These are phyloP conservation scores for Flexamia atlantica DNA, from an alignment of 2,888 invertebrate genomes.

Conservation along the genomic window DNA sequence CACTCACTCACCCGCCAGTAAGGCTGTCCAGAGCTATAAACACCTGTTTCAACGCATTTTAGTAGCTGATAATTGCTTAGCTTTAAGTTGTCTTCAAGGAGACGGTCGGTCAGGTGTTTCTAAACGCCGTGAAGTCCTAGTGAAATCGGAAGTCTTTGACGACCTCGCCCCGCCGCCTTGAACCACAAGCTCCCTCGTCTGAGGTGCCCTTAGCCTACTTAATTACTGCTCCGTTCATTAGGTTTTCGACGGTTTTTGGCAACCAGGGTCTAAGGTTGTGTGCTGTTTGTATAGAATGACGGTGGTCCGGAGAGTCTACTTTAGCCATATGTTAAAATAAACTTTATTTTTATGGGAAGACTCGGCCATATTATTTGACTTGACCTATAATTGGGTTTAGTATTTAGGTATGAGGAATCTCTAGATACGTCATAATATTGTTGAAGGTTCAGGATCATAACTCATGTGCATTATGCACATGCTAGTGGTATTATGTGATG, in stretches of 20 bases:
- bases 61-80: not conserved
- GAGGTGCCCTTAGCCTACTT: conserved; percentile 6
- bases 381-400: too few species aligned
- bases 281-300: too few species aligned
- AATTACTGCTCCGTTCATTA: not conserved
- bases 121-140: conserved; percentile 8
- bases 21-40: not conserved
- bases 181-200: conserved; percentile 14
- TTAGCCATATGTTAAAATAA: not conserved
- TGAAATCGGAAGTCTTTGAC: conserved; percentile 1
- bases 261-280: not conserved
- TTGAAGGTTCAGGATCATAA: too few species aligned
- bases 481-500: too few species aligned
- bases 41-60: not conserved
- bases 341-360: too few species aligned
- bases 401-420: too few species aligned
- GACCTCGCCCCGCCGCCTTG: conserved; percentile 5
- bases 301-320: too few species aligned
- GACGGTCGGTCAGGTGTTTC: not conserved
- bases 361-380: too few species aligned
- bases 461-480: too few species aligned
- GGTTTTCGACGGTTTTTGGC: not conserved
- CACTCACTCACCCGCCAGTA: too few species aligned
- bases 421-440: too few species aligned
- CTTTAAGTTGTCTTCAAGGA: not conserved